Percentiles rank a stretch among this genome's conserved stretches.
Conservation (phyloP, 2,113 vertebrate species). For the Varanus salvator region DNA sequence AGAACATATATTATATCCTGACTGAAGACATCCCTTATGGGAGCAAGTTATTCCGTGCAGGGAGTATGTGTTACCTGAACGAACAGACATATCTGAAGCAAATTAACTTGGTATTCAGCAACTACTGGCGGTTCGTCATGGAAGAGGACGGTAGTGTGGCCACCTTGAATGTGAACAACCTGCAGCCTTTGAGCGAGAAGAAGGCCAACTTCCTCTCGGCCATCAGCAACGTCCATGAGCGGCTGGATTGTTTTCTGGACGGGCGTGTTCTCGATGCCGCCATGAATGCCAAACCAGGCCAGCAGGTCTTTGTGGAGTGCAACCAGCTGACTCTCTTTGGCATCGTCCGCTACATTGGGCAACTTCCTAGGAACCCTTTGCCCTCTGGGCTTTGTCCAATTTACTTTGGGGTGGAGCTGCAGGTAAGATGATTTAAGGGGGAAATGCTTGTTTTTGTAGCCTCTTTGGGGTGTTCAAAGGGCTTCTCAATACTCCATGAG, state of each 20-base stretch:
- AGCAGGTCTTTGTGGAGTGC: slow-evolving; percentile 69
- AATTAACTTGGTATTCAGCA: accelerated
- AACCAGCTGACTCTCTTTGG: slow-evolving; percentile 65
- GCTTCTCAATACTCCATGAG: background rate
- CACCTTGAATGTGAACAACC: accelerated
- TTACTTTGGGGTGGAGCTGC: slow-evolving; percentile 84
- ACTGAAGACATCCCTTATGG: slow-evolving; percentile 44
- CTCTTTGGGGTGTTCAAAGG: too few relatives aligned
- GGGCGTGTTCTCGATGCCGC: slow-evolving; percentile 62
- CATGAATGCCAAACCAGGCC: slow-evolving; percentile 12
- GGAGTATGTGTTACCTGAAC: slow-evolving; percentile 71
- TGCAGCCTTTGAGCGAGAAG: slow-evolving; percentile 58
- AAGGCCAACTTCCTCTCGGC: slow-evolving; percentile 73
- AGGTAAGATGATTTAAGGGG: slow-evolving; percentile 70
- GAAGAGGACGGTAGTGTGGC: accelerated
- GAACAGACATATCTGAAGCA: slow-evolving; percentile 36
- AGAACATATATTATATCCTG: slow-evolving; percentile 79
- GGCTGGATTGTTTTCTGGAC: slow-evolving; percentile 73
- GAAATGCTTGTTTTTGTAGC: accelerated
- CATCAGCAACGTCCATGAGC: slow-evolving; percentile 49
- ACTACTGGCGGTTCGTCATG: slow-evolving; percentile 52
- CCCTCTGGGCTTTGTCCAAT: slow-evolving; percentile 41
- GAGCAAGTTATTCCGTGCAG: slow-evolving; percentile 40
- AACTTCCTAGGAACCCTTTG: background rate
- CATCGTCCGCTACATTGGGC: slow-evolving; percentile 78